A percentile compares a stretch with the other conserved stretches of the same genome.
phyloP scores from a whole-genome alignment of 2,113 vertebrate species.

The Thinocorus orbignyianus region DNA sequence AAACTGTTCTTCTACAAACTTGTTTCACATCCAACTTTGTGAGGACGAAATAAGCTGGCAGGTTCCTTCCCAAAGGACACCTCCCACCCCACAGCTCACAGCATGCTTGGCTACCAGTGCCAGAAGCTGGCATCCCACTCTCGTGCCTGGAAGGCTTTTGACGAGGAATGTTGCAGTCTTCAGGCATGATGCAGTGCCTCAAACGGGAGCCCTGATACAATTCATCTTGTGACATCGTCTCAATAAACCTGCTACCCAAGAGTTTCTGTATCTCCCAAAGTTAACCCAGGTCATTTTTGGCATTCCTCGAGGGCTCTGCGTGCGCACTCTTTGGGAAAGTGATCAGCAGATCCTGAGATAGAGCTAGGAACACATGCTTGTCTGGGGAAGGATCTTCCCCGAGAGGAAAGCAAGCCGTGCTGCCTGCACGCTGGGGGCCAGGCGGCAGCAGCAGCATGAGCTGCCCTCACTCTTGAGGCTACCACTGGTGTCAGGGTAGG shows the following conservation, averaged over 20 bases:
- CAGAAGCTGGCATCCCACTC: neutral
- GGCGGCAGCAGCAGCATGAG: neutral
- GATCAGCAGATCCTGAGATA: neutral
- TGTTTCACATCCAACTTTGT: neutral
- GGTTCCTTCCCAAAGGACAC: neutral
- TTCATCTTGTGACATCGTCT: slow-evolving; percentile 31
- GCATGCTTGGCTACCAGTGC: neutral
- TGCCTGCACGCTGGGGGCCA: fast-evolving
- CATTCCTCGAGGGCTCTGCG: neutral
- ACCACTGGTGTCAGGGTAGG: neutral
- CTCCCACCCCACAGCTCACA: neutral
- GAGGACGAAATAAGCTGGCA: neutral
- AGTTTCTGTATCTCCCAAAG: slow-evolving; percentile 17
- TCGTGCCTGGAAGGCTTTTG: neutral
- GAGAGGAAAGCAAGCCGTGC: neutral
- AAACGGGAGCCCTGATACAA: slow-evolving; percentile 45
- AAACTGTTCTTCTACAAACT: neutral
- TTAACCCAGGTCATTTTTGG: slow-evolving; percentile 12
- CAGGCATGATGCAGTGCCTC: slow-evolving; percentile 47
- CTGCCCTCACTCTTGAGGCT: neutral
- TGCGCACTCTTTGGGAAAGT: neutral
- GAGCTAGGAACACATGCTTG: neutral
- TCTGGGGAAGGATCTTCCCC: neutral
- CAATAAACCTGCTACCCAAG: neutral
- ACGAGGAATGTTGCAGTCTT: slow-evolving; percentile 3